Evolutionary conservation across 2,888 invertebrate species (phyloP).

Genomic region (Agrotis segetum): DNA sequence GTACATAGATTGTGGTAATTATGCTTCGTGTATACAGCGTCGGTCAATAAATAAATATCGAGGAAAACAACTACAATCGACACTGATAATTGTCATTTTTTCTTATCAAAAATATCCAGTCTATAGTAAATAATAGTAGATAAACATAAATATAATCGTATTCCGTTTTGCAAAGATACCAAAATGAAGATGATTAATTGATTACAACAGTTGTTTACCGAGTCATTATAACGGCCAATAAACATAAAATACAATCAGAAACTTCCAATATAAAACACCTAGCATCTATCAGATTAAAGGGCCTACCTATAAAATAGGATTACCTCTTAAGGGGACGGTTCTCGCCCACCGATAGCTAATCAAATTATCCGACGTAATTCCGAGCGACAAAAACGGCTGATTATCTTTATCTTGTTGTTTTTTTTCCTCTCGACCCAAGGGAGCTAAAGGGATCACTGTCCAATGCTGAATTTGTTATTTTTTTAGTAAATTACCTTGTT

Average conservation of each 20-base stretch:
- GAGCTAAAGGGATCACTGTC: constrained; percentile 80
- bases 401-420: constrained; percentile 81
- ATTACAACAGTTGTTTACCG: constrained; percentile 20
- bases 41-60: constrained; percentile 6
- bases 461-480: constrained; percentile 73
- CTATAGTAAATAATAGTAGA: constrained; percentile 24
- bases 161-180: constrained; percentile 2
- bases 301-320: constrained; percentile 83
- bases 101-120: constrained; percentile 11
- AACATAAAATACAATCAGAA: constrained; percentile 66
- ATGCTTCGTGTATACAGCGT: constrained; percentile 2
- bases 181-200: constrained; percentile 30
- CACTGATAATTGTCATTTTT: neutral
- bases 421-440: constrained; percentile 76
- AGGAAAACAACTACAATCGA: neutral
- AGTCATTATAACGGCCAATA: constrained; percentile 56
- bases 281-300: constrained; percentile 80
- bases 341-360: constrained; percentile 87
- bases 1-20: constrained; percentile 51
- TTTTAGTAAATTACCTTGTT: constrained; percentile 60
- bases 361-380: constrained; percentile 87
- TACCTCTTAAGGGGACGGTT: constrained; percentile 84
- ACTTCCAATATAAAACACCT: constrained; percentile 69
- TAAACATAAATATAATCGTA: constrained; percentile 22
- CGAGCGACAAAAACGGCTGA: constrained; percentile 87